These are phyloP conservation scores for Apistogramma diplotaenia DNA, from an alignment of 2,113 vertebrate species.

Conservation along the genomic window DNA sequence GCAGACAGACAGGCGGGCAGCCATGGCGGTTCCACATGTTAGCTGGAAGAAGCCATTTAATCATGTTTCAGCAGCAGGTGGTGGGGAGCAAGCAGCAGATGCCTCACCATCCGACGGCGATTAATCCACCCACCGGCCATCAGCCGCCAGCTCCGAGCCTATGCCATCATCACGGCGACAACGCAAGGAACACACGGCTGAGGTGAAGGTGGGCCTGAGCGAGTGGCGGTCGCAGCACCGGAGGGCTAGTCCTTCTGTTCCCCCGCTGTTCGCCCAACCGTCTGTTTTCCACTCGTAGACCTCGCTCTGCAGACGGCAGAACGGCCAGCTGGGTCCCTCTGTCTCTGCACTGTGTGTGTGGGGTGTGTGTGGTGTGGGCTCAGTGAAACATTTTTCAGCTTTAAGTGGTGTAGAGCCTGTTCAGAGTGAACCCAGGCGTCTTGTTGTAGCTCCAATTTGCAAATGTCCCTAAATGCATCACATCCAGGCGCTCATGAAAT, in stretches of 20 bases:
- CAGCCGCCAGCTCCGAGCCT: slow-evolving; percentile 33
- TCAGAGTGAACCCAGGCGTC: background rate
- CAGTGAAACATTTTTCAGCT: background rate
- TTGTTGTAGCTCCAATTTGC: background rate
- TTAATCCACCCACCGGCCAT: slow-evolving; percentile 67
- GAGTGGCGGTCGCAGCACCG: slow-evolving; percentile 12
- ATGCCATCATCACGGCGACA: slow-evolving; percentile 16
- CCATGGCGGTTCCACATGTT: slow-evolving; percentile 43
- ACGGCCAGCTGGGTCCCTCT: slow-evolving; percentile 14
- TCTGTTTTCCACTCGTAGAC: slow-evolving; percentile 34
- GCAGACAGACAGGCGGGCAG: slow-evolving; percentile 2
- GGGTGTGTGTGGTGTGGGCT: background rate
- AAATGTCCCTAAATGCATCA: background rate
- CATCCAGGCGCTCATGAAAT: too few species aligned
- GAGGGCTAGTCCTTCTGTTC: slow-evolving; percentile 29
- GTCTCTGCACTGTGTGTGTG: background rate
- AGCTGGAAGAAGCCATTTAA: slow-evolving; percentile 58
- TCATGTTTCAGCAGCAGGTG: slow-evolving; percentile 71
- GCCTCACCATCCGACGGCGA: slow-evolving; percentile 67
- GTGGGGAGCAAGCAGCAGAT: slow-evolving; percentile 70
- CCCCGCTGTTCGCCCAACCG: background rate
- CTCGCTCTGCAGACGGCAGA: background rate
- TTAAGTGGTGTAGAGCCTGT: too few species aligned
- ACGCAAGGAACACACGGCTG: slow-evolving; percentile 38
- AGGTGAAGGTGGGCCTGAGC: slow-evolving; percentile 50